Base-by-base conservation (phyloP, 2,888 invertebrate genomes). In the Mythimna pallens region DNA sequence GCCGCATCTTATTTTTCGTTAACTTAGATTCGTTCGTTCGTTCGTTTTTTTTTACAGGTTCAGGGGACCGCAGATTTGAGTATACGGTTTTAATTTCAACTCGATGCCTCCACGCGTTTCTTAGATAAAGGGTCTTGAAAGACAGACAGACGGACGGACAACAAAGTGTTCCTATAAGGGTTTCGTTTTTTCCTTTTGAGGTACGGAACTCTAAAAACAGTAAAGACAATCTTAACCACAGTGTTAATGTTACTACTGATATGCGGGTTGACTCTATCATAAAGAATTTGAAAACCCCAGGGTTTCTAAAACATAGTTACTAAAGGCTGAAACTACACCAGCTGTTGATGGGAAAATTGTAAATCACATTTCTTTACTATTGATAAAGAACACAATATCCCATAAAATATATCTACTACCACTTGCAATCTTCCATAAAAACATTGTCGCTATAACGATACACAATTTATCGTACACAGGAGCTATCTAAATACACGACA, bases 401-500 rank as follows among this genome's bases (percentile, higher is more conserved):
- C 14, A 10, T 22, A 58, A 72, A 14, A 52, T 17, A n/a, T 36
- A 20, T 40, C 36, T 36, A 12, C 20, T 0, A 55, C 12, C 8
- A 36, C 34, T n/a, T 62, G 20, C 2, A 40, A 34, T 17, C 25
- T 62, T 17, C 62, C 8, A 43, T 55, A 59, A 57, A 55, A 64
- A 65, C 40, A 40, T 2, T 70, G 66, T 58, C 65, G 55, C 47
- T 55, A 68, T 68, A 59, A 74, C 66, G 62, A 80, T 65, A 63
- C 30, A 66, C 55, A 61, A 74, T 82, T 78, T 74, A 77, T 62
- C 50, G 64, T 71, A 64, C 14, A 66, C 64, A 67, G 72, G 43
- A 69, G 78, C 66, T 40, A 65, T 79, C 75, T 84, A 84, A 76
- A 82, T 77, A 84, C 78, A 78, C 65, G 70, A 70, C 81, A 81